These are phyloP conservation scores for Pangasius larnaudii DNA, from an alignment of 2,797 vertebrate species.

Conservation along the genomic window DNA sequence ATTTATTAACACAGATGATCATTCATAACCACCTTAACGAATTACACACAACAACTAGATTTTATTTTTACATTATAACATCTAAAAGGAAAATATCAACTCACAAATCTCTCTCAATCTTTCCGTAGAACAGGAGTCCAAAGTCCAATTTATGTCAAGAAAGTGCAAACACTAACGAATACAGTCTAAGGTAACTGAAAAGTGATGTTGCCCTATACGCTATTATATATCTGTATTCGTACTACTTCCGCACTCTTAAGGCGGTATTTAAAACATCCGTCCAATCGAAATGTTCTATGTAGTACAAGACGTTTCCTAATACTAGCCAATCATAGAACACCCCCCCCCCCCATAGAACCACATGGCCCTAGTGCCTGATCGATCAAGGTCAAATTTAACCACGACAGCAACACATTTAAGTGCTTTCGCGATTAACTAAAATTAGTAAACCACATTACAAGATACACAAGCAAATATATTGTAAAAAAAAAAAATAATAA, in stretches of 20 bases:
- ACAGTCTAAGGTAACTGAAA: background rate
- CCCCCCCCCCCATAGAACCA: background rate
- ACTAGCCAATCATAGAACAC: background rate
- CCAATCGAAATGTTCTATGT: background rate
- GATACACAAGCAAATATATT: too few species aligned
- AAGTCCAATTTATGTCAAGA: background rate
- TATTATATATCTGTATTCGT: background rate
- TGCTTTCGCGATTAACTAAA: too few species aligned
- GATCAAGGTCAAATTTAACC: fast-evolving
- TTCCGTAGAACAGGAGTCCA: background rate
- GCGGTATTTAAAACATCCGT: background rate
- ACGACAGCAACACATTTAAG: background rate
- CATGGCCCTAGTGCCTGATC: background rate
- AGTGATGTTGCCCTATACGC: background rate
- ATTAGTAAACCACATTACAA: too few species aligned
- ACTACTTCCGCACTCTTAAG: background rate
- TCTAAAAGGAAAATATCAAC: background rate
- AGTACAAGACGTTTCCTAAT: background rate
- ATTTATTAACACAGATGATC: background rate
- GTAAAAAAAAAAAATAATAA: too few species aligned
- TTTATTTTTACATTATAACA: background rate
- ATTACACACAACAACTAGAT: background rate
- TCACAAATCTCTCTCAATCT: background rate
- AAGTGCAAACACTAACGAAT: background rate
- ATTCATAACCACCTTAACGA: background rate